Evolutionary conservation across 2,797 vertebrate species (phyloP).

Genomic region (Pangasius krempfi): DNA sequence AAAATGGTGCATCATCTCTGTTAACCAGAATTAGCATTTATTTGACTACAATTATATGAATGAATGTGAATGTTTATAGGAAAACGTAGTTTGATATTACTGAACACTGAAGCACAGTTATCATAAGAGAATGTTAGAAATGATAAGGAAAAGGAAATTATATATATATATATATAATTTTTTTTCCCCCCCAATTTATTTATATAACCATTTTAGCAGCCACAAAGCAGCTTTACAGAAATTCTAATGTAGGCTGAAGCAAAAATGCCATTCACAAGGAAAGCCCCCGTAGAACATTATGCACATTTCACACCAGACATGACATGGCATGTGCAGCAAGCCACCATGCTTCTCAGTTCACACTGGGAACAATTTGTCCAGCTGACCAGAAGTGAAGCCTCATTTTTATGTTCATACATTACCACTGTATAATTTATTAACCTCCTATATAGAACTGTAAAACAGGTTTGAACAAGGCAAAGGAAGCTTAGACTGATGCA

Average conservation of each 20-base stretch:
- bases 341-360: not conserved
- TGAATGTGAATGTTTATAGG: slow-evolving; percentile 28
- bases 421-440: not conserved
- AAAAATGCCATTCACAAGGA: not conserved
- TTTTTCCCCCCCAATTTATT: too few species aligned
- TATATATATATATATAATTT: too few species aligned
- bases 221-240: not conserved
- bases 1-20: slow-evolving; percentile 3
- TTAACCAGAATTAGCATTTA: not conserved
- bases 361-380: not conserved
- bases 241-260: not conserved
- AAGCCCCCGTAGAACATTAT: not conserved
- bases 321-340: slow-evolving; percentile 10
- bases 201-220: not conserved
- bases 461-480: not conserved
- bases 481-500: not conserved
- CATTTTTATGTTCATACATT: not conserved
- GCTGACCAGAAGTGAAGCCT: not conserved
- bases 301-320: slow-evolving; percentile 9
- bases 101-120: slow-evolving; percentile 4
- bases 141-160: not conserved
- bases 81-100: slow-evolving; percentile 2
- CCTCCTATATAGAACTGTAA: not conserved
- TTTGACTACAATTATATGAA: not conserved
- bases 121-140: not conserved